Conservation (phyloP, 2,797 vertebrate genomes). For the Dicrostonyx torquatus region DNA sequence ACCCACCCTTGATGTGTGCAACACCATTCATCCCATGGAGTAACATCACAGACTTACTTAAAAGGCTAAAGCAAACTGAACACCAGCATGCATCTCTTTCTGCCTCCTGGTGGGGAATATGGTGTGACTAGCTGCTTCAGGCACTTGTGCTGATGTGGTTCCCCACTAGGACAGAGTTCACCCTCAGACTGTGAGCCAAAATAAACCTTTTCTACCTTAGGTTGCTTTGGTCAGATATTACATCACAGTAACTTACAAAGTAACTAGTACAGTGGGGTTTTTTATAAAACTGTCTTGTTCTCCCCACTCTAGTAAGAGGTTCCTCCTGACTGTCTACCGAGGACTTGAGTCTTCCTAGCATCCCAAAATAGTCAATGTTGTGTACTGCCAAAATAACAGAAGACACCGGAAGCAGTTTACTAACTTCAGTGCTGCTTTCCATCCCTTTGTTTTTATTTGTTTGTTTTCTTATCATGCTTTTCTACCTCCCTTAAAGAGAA, state of each 20-base stretch:
- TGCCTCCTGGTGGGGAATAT: background rate
- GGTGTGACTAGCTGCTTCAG: background rate
- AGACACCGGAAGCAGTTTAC: background rate
- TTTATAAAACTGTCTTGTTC: background rate
- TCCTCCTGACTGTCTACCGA: background rate
- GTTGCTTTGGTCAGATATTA: background rate
- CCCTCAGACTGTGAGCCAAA: background rate
- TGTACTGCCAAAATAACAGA: background rate
- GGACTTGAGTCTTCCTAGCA: background rate
- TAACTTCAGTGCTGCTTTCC: background rate
- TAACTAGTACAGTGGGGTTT: background rate
- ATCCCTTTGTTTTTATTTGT: slow-evolving; percentile 3
- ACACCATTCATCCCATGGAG: background rate
- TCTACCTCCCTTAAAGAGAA: slow-evolving; percentile 15
- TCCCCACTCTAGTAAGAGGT: background rate
- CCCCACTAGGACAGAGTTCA: background rate
- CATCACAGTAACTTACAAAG: background rate
- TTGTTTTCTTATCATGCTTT: background rate
- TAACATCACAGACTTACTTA: background rate
- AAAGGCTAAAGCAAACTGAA: background rate
- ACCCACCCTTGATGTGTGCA: background rate
- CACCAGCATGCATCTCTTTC: background rate
- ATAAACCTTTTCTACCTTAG: background rate
- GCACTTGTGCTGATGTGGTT: accelerated
- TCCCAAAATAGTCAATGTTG: background rate